Evolutionary conservation across 2,113 vertebrate species (phyloP).

Genomic region (rabbit (Oryctolagus cuniculus)): mOryCun1.1 NC_091441.1:53240001-53240500

Average conservation of each 20-base stretch:
- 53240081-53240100: neutral
- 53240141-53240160: neutral
- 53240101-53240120: slow-evolving; percentile 36
- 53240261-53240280: neutral
- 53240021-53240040: too few species aligned
- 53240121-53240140: neutral
- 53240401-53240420: neutral
- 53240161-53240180: neutral
- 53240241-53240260: neutral
- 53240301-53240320: neutral
- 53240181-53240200: neutral
- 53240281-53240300: neutral
- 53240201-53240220: neutral
- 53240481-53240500: neutral
- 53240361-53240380: neutral
- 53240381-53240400: neutral
- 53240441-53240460: neutral
- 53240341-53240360: neutral
- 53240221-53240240: neutral
- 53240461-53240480: neutral
- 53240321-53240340: neutral
- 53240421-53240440: neutral
- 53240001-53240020: too few species aligned
- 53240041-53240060: too few species aligned
- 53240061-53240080: neutral